Evolutionary conservation across 1,140 invertebrate genomes (phyloP), one percentile per base, ranked within the genome.

Genomic region (Acromyrmex heyeri): DNA sequence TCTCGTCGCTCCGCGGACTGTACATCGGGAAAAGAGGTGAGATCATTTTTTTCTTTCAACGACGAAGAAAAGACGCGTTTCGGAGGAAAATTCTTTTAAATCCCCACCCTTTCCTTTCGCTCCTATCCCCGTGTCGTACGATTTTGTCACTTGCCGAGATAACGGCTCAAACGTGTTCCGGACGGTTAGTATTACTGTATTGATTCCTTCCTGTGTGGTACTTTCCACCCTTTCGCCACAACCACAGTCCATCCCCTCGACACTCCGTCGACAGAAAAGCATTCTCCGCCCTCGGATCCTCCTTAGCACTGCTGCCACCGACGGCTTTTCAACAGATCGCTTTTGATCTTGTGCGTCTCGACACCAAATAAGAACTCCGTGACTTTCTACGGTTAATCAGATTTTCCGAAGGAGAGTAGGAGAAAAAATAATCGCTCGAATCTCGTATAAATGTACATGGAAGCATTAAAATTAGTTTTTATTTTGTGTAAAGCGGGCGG

Each of bases 141-240:
- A 27, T 83, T 48, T 72, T 87, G 86, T 90, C 89, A 88, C 73
- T 69, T 48, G 44, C 14, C 21, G 59, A 67, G 79, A 88, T 87
- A 70, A 79, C 73, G 38, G 83, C 72, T 87, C 86, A 83, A 90
- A 90, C 81, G 90, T 86, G 75, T 91, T 88, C 88, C 88, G 77
- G 79, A 78, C 91, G 91, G 90, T 88, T 91, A 91, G 86, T 90
- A 91, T 83, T 44, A 44, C 38, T 44, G 90, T 91, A 91, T 91
- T 86, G 90, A 91, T 91, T 91, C 90, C 85, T 86, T 86, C 88
- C 83, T 86, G 62, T 81, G 72, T 81, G 72, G 78, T 83, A 82
- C 79, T 86, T 85, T 85, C 67, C 75, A 48, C 76, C 85, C 86
- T 87, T 62, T 70, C 62, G n/a, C 83, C 50, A 61, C 70, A 55